phyloP scores from a whole-genome alignment of 2,797 vertebrate species.

The Fistularia tabacaria region DNA sequence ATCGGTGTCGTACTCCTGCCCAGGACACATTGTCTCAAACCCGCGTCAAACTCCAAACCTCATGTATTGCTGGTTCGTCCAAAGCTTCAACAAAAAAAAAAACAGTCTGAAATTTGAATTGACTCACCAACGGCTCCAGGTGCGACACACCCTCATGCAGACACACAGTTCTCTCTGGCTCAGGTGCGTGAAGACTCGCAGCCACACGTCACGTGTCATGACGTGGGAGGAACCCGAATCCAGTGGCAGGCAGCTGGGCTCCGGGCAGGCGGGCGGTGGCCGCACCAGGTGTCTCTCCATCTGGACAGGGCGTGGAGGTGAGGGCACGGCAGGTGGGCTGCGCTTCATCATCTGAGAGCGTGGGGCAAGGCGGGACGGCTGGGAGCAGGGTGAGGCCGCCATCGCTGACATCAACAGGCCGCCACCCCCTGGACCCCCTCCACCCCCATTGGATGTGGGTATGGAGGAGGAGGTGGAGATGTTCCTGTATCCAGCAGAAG shows the following conservation, averaged over 20 bases:
- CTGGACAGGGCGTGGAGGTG: slow-evolving; percentile 82
- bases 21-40: no score
- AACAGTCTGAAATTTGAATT: neutral
- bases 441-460: slow-evolving; percentile 61
- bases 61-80: no score
- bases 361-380: slow-evolving; percentile 67
- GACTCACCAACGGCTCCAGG: slow-evolving; percentile 91
- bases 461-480: slow-evolving; percentile 52
- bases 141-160: slow-evolving; percentile 92
- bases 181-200: slow-evolving; percentile 85
- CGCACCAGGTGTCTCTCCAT: slow-evolving; percentile 88
- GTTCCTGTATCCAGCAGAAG: slow-evolving; percentile 20
- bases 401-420: slow-evolving; percentile 52
- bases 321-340: slow-evolving; percentile 82
- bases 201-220: slow-evolving; percentile 84
- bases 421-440: slow-evolving; percentile 33
- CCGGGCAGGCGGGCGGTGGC: slow-evolving; percentile 86
- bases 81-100: neutral
- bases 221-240: slow-evolving; percentile 84
- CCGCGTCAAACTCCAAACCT: no score
- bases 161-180: slow-evolving; percentile 85
- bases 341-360: slow-evolving; percentile 79
- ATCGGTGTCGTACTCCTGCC: no score
- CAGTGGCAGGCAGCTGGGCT: slow-evolving; percentile 86
- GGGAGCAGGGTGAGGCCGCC: slow-evolving; percentile 66